Conservation (phyloP, 1,140 invertebrate species). For the Panulirus ornatus region DNA sequence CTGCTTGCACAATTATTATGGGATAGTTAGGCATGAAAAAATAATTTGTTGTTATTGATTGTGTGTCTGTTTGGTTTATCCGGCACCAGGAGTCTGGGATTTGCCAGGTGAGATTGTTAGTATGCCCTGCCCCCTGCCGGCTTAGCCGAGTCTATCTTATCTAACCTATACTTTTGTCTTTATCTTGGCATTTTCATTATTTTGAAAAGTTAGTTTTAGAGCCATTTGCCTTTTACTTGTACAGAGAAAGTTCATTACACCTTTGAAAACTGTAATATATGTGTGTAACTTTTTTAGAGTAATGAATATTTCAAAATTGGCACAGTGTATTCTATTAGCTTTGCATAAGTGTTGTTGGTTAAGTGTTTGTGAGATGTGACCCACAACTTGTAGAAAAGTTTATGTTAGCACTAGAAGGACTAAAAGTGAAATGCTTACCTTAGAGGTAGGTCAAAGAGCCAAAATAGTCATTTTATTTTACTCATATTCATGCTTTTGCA, state of each 20-base stretch:
- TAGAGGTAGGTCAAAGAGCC: no score
- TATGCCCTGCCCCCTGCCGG: conserved; percentile 47
- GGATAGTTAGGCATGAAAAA: conserved; percentile 25
- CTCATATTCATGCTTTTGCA: background rate
- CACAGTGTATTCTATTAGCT: conserved; percentile 1
- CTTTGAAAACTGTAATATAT: conserved; percentile 21
- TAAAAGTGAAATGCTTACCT: background rate
- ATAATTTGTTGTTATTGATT: conserved; percentile 55
- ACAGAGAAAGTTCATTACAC: background rate
- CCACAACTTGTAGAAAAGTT: conserved; percentile 1
- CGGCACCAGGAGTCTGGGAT: conserved; percentile 66
- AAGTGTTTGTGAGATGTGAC: conserved; percentile 27
- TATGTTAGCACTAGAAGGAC: conserved; percentile 16
- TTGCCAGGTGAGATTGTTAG: conserved; percentile 65
- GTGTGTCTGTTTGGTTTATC: conserved; percentile 67
- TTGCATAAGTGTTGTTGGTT: conserved; percentile 31
- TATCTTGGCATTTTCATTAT: conserved; percentile 36
- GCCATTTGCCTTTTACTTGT: conserved; percentile 23
- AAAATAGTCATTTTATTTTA: background rate
- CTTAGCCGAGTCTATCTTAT: conserved; percentile 24
- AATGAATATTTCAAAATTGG: conserved; percentile 1
- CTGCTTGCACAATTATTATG: conserved; percentile 10
- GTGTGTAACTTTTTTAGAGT: conserved; percentile 5
- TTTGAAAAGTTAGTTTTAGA: conserved; percentile 49
- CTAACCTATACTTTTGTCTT: conserved; percentile 28